phyloP scores from a whole-genome alignment of 2,113 vertebrate species.

The Mesocricetus auratus region DNA sequence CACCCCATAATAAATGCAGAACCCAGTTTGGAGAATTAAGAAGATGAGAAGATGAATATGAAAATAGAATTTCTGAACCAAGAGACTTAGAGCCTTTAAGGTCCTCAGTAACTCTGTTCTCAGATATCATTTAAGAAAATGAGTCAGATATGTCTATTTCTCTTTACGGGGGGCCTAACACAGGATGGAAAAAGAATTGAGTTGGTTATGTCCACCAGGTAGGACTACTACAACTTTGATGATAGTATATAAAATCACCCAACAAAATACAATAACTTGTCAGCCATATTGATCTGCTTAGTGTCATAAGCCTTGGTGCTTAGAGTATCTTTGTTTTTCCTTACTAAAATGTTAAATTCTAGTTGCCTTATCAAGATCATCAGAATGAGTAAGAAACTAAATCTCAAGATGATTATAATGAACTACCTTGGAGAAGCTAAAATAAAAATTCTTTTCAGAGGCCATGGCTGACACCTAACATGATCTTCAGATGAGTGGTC shows the following conservation, averaged over 20 bases:
- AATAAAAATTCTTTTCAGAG: not conserved
- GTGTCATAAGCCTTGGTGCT: not conserved
- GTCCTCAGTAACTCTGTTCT: not conserved
- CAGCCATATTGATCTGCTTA: not conserved
- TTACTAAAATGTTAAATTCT: slow-evolving; percentile 13
- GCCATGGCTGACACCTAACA: not conserved
- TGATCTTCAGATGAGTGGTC: not conserved
- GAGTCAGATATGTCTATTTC: not conserved
- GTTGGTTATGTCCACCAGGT: not conserved
- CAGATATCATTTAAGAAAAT: not conserved
- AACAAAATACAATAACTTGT: not conserved
- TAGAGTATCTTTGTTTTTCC: slow-evolving; percentile 16
- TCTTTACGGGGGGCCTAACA: not conserved
- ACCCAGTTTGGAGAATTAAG: not conserved
- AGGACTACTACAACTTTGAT: not conserved
- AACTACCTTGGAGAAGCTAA: not conserved
- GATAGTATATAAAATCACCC: not conserved
- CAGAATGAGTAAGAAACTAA: not conserved
- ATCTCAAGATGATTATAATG: not conserved
- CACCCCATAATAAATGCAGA: not conserved
- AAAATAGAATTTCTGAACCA: not conserved
- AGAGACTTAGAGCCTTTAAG: not conserved
- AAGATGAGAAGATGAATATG: not conserved
- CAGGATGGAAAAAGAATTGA: not conserved
- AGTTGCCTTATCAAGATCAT: not conserved